A percentile compares a stretch with the other conserved stretches of the same genome.
Conservation (phyloP, 1,140 invertebrate genomes). For the Mya arenaria region DNA sequence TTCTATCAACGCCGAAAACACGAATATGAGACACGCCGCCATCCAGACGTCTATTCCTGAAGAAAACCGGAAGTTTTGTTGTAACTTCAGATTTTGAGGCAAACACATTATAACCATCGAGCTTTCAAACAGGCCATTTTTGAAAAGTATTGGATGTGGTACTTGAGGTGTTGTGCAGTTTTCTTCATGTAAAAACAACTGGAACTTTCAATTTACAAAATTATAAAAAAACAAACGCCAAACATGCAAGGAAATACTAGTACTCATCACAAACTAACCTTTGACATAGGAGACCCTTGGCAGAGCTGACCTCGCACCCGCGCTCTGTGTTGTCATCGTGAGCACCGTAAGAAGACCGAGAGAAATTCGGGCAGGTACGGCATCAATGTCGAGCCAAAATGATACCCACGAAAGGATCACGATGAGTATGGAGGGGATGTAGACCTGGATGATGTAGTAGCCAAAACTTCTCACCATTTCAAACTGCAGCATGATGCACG, state of each 20-base stretch:
- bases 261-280: too few species aligned
- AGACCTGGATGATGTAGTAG: slow-evolving; percentile 96
- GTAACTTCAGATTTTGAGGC: too few species aligned
- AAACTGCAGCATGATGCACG: slow-evolving; percentile 68
- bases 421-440: slow-evolving; percentile 96
- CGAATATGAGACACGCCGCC: slow-evolving; percentile 68
- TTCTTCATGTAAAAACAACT: too few species aligned
- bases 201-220: too few species aligned
- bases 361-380: slow-evolving; percentile 84
- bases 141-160: too few species aligned
- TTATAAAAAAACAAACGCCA: too few species aligned
- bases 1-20: slow-evolving; percentile 77
- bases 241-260: too few species aligned
- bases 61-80: too few species aligned
- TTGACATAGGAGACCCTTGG: slow-evolving; percentile 83
- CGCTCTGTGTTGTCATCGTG: slow-evolving; percentile 80
- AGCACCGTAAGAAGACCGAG: slow-evolving; percentile 83
- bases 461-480: slow-evolving; percentile 84
- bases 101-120: too few species aligned
- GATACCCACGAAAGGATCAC: slow-evolving; percentile 98
- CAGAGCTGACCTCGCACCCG: slow-evolving; percentile 67
- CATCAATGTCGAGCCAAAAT: slow-evolving; percentile 91
- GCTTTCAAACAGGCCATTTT: too few species aligned
- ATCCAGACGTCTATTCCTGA: slow-evolving; percentile 75
- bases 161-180: too few species aligned